Conservation (phyloP, 2,888 invertebrate species). For the Ectropis crepuscularia region DNA sequence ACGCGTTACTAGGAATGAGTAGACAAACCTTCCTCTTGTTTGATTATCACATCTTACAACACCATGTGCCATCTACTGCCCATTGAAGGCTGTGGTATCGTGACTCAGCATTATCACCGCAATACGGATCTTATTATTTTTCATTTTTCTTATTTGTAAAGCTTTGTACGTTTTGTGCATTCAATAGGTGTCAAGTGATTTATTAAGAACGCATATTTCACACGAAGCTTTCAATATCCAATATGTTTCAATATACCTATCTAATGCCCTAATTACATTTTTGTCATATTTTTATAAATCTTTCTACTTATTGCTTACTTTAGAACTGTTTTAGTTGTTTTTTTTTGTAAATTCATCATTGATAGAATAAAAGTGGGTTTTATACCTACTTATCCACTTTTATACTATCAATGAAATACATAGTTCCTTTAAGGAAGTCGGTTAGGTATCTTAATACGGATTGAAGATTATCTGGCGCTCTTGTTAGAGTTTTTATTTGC, state of each 20-base stretch:
- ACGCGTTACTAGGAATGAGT: slow-evolving; percentile 9
- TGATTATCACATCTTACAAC: slow-evolving; percentile 28
- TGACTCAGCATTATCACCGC: slow-evolving; percentile 24
- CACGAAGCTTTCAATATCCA: neutral
- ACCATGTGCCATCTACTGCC: slow-evolving; percentile 18
- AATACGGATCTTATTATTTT: slow-evolving; percentile 5
- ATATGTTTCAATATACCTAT: neutral
- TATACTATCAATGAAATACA: no score
- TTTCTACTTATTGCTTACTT: no score
- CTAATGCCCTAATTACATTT: no score
- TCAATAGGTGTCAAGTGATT: slow-evolving; percentile 6
- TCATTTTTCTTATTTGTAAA: neutral
- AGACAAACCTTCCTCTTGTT: slow-evolving; percentile 28
- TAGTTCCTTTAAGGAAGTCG: no score
- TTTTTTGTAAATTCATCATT: no score
- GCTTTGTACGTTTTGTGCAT: slow-evolving; percentile 16
- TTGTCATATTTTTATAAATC: no score
- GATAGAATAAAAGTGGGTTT: no score
- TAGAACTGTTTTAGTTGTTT: no score
- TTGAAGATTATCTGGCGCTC: no score
- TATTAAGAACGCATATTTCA: neutral
- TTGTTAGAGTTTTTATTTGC: no score
- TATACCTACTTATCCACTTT: no score
- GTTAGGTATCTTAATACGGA: no score
- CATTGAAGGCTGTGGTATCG: slow-evolving; percentile 25